Evolutionary conservation across 2,797 vertebrate species (phyloP).

Genomic region (Phoeniculus purpureus): DNA sequence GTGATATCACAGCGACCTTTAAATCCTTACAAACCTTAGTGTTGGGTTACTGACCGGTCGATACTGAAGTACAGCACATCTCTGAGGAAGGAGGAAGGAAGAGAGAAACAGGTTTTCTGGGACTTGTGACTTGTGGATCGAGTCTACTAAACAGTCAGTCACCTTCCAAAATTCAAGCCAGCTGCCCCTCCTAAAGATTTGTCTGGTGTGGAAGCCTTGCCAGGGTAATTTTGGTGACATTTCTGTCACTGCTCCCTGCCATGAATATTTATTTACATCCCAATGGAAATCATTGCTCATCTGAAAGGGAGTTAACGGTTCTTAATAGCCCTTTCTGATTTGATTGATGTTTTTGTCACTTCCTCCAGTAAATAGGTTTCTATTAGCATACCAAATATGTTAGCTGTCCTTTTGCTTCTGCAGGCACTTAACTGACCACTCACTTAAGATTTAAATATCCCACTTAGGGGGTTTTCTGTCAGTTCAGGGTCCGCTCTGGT

Average conservation of each 20-base stretch:
- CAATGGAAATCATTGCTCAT: constrained; percentile 85
- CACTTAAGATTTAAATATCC: constrained; percentile 80
- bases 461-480: constrained; percentile 73
- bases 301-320: constrained; percentile 85
- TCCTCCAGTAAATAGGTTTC: constrained; percentile 84
- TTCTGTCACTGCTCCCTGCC: constrained; percentile 77
- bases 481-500: constrained; percentile 60
- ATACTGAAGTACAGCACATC: neutral
- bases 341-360: constrained; percentile 88
- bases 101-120: neutral
- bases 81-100: neutral
- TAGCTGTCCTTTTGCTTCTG: constrained; percentile 78
- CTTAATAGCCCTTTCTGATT: constrained; percentile 84
- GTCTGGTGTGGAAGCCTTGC: constrained; percentile 46
- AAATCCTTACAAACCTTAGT: neutral
- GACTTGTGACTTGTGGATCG: neutral
- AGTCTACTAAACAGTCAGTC: neutral
- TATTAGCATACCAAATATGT: constrained; percentile 83
- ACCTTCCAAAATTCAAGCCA: neutral
- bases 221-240: constrained; percentile 76
- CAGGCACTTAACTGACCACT: constrained; percentile 80
- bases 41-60: neutral
- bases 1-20: neutral
- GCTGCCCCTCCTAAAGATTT: constrained; percentile 29
- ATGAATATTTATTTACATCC: constrained; percentile 86